Evolutionary conservation across 2,113 vertebrate genomes (phyloP), one percentile per base, ranked within the genome.

Genomic region (Hippoglossus stenolepis): DNA sequence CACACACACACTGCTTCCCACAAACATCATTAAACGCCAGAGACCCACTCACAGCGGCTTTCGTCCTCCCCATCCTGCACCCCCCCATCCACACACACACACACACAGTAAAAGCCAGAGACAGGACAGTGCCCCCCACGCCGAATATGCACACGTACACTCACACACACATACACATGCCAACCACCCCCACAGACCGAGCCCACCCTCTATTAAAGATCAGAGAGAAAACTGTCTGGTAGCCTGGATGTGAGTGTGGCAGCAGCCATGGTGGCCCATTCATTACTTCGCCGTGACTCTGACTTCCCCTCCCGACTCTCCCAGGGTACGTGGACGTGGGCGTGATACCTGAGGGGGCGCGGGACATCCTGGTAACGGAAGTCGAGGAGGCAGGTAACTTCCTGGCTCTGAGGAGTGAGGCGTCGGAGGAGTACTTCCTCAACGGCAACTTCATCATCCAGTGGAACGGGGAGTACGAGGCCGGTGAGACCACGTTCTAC

Each of bases 361-460:
- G 98, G 70, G 95, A 97, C 89, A 98, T 99, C 89, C 93, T 96
- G 85, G 93, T 99, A 17, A 91, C 92, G 89, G 98, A 99, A 91
- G 87, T 97, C 58, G 91, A 94, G 81, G 97, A 96, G 87, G 96
- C 97, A 45, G 97, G 96, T 78, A 99, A 99, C 90, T 99, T 99
- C 89, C 94, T 99, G 87, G 97, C 95, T 18, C 89, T 99, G 56
- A 91, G 96, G 80, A 96, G 95, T 64, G 92, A 94, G 86, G 89
- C 95, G 60, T 95, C 96, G 3, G 95, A 96, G 70, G 95, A 97
- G 49, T 98, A 99, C 76, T 98, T 96, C 79, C 95, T 99, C 77
- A 99, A 99, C 38, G 98, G 98, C 73, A 96, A 96, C 73, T 98
- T 94, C 90, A 97, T 98, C 87, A 99, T 99, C 93, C 98, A 99